These are phyloP conservation scores for Rhinogobio ventralis DNA, from an alignment of 2,797 vertebrate species.

Conservation along the genomic window DNA sequence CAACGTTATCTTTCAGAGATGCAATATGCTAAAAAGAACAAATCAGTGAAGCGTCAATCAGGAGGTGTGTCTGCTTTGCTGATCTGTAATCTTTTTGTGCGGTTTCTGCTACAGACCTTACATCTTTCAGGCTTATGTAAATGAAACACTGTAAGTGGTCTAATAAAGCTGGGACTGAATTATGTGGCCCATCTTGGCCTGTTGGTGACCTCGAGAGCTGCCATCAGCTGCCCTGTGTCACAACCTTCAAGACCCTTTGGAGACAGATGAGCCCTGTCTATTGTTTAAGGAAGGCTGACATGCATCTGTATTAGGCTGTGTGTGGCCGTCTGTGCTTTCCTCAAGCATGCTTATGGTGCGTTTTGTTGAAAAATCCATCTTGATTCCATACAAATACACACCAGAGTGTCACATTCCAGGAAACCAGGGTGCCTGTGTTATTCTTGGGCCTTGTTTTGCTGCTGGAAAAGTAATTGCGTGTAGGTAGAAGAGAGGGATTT, in stretches of 20 bases:
- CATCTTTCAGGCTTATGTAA: background rate
- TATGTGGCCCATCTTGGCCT: constrained; percentile 17
- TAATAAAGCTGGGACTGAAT: background rate
- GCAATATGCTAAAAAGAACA: background rate
- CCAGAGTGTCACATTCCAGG: constrained; percentile 15
- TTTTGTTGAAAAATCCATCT: constrained; percentile 28
- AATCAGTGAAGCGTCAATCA: constrained; percentile 3
- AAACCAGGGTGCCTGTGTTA: constrained; percentile 20
- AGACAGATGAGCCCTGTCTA: constrained; percentile 8
- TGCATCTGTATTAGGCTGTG: constrained; percentile 11
- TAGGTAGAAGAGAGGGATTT: constrained; percentile 78
- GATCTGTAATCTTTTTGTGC: background rate
- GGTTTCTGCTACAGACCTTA: background rate
- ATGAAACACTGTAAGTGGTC: background rate
- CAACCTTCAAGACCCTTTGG: constrained; percentile 2
- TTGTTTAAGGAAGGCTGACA: constrained; percentile 2
- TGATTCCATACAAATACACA: constrained; percentile 35
- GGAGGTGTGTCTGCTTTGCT: background rate
- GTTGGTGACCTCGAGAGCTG: background rate
- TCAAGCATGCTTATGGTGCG: background rate
- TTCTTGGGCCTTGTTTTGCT: constrained; percentile 32
- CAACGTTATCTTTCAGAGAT: background rate
- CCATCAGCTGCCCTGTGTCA: constrained; percentile 11
- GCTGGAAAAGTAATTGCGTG: constrained; percentile 72
- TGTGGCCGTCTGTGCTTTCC: constrained; percentile 4